These are phyloP conservation scores for Trochalopteron elliotii DNA, from an alignment of 2,113 vertebrate species.

Conservation along the genomic window DNA sequence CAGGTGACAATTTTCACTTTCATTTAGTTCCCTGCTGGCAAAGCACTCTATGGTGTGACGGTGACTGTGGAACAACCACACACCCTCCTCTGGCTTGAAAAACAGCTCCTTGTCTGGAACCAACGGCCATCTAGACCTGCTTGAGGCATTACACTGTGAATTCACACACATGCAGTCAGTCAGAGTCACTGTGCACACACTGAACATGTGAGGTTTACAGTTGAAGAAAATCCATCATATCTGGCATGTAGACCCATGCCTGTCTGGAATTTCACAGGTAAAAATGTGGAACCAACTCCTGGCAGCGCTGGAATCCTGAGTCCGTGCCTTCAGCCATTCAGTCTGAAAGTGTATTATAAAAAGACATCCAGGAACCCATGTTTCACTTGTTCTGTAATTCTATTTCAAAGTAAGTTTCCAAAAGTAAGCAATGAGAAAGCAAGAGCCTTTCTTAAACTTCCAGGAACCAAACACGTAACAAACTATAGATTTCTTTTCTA, in stretches of 20 bases:
- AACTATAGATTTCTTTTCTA: background rate
- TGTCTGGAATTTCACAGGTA: background rate
- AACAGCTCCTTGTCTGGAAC: background rate
- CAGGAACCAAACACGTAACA: background rate
- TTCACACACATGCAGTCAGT: background rate
- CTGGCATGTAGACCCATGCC: background rate
- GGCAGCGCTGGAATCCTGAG: background rate
- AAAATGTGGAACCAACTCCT: background rate
- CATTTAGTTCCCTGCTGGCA: background rate
- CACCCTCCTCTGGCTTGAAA: background rate
- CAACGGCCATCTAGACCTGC: background rate
- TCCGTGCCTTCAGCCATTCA: background rate
- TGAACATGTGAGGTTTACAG: background rate
- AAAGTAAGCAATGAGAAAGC: background rate
- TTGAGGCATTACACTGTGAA: background rate
- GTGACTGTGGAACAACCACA: background rate
- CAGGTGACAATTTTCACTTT: background rate
- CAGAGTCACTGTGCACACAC: background rate
- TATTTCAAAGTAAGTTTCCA: background rate
- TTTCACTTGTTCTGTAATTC: background rate
- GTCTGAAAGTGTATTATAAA: background rate
- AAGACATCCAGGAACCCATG: background rate
- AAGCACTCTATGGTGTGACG: rapidly evolving
- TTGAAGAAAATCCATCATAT: background rate
- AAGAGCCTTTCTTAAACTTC: background rate